These are phyloP conservation scores for Limnodromus scolopaceus DNA, from an alignment of 2,797 vertebrate species.

Conservation along the genomic window DNA sequence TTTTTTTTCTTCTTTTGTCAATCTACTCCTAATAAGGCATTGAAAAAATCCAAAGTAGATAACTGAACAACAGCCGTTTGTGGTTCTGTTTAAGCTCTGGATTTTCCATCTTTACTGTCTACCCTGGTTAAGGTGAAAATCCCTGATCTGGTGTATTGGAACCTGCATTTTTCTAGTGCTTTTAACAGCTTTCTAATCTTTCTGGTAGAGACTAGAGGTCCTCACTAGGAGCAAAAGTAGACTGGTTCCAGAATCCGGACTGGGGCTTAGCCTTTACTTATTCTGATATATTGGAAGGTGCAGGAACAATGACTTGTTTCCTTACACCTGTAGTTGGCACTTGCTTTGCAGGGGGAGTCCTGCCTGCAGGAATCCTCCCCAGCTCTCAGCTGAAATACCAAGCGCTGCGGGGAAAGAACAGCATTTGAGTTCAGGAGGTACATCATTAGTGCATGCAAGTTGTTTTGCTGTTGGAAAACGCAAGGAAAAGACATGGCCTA, in stretches of 20 bases:
- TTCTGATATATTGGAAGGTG: not conserved
- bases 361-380: not conserved
- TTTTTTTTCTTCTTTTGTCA: slow-evolving; percentile 6
- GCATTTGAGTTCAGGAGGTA: not conserved
- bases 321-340: not conserved
- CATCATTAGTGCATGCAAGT: not conserved
- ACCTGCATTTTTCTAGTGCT: not conserved
- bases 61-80: not conserved
- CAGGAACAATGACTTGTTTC: not conserved
- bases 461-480: not conserved
- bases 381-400: not conserved
- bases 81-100: not conserved
- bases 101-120: not conserved
- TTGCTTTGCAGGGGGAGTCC: not conserved
- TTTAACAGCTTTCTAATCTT: not conserved
- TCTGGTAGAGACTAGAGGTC: not conserved
- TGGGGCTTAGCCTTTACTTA: not conserved
- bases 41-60: not conserved
- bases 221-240: not conserved
- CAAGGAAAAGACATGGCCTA: not conserved
- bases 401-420: not conserved
- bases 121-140: not conserved
- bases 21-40: not conserved
- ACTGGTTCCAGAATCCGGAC: not conserved
- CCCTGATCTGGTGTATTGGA: not conserved